A percentile compares a stretch with the other conserved stretches of the same genome.
phyloP scores from a whole-genome alignment of 2,113 vertebrate genomes.

The Zosterops borbonicus region DNA sequence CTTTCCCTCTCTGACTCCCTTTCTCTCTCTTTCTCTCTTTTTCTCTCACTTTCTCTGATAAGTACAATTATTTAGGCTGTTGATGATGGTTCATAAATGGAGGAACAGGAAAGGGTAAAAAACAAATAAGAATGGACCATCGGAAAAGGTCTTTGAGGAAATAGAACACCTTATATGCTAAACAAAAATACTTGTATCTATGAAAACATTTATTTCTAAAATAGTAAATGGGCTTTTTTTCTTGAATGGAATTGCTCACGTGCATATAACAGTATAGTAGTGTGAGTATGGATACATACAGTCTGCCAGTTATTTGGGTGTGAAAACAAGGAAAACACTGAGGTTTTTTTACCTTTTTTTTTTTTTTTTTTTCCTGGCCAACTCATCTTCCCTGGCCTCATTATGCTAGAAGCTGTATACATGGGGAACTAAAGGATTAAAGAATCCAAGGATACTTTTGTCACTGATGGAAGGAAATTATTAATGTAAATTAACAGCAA shows the following conservation, averaged over 20 bases:
- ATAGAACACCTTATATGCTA: neutral
- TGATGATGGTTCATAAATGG: neutral
- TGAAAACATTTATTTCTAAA: neutral
- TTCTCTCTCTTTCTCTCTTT: rapidly evolving
- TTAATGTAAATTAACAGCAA: neutral
- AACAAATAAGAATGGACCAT: neutral
- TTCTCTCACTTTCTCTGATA: rapidly evolving
- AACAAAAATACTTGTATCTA: neutral
- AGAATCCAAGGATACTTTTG: neutral
- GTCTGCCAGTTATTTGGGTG: neutral
- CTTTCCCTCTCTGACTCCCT: no score
- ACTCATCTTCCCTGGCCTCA: neutral
- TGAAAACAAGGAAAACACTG: neutral
- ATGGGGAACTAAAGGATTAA: neutral
- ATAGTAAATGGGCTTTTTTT: neutral
- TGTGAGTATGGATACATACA: neutral
- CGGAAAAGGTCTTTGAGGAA: neutral
- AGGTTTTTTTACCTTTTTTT: rapidly evolving
- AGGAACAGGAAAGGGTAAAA: neutral
- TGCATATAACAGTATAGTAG: neutral
- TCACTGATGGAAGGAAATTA: neutral
- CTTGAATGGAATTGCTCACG: neutral
- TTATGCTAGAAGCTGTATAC: neutral
- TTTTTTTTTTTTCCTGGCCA: no score
- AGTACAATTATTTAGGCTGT: neutral